Evolutionary conservation across 2,797 vertebrate species (phyloP).

Genomic region (Sebastes oblongus): DNA sequence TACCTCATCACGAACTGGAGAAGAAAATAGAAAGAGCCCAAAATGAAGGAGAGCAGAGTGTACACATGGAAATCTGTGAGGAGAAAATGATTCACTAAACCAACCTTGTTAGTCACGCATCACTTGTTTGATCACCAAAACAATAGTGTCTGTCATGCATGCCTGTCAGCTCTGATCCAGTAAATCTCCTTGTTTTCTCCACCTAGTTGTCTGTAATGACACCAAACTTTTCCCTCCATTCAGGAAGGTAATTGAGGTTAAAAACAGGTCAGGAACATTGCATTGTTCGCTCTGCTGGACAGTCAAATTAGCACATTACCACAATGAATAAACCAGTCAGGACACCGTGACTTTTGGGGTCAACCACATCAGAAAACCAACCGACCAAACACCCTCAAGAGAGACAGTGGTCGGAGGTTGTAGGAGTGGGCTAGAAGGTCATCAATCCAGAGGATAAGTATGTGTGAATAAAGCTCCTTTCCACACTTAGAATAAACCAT

Average conservation of each 20-base stretch:
- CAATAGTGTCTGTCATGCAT: background rate
- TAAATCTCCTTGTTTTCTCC: background rate
- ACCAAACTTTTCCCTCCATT: background rate
- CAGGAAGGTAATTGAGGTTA: conserved; percentile 41
- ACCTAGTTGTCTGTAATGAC: background rate
- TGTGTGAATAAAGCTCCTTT: background rate
- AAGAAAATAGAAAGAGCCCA: background rate
- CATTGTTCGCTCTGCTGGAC: background rate
- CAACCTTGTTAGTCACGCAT: background rate
- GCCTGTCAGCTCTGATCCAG: background rate
- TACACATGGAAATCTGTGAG: background rate
- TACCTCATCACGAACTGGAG: background rate
- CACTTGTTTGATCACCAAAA: background rate
- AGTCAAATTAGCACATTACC: conserved; percentile 25
- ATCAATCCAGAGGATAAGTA: background rate
- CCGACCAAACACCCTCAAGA: background rate
- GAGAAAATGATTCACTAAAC: background rate
- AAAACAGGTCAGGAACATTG: conserved; percentile 26
- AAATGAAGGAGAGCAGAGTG: background rate
- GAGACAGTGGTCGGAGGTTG: background rate
- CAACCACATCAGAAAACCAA: background rate
- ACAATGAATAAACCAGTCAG: conserved; percentile 13
- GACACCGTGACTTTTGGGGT: background rate
- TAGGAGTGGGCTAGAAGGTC: background rate
- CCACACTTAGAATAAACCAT: background rate